Conservation (phyloP, 2,888 invertebrate species). For the Cepaea hortensis region DNA sequence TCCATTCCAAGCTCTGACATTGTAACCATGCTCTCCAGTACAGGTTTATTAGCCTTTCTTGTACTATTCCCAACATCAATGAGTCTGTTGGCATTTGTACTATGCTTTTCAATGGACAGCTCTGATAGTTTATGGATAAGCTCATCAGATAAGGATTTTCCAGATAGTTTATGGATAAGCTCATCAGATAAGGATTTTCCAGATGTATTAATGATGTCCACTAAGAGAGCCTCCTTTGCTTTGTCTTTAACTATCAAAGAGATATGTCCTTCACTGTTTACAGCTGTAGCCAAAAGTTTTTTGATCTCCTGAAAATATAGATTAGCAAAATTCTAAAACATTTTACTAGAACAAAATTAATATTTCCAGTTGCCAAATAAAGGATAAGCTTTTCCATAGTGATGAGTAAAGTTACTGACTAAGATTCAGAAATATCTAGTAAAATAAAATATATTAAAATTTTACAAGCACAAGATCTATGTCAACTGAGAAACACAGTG, state of each 20-base stretch:
- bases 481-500: no score
- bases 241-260: constrained; percentile 11
- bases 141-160: background rate
- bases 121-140: background rate
- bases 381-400: no score
- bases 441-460: no score
- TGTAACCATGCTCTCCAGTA: background rate
- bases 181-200: background rate
- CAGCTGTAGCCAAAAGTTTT: background rate
- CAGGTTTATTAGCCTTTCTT: background rate
- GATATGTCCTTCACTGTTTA: background rate
- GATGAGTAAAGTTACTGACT: no score
- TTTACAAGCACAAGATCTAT: no score
- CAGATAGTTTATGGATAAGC: background rate
- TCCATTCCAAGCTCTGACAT: constrained; percentile 35
- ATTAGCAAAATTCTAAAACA: no score
- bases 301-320: constrained; percentile 13
- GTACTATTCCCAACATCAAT: background rate
- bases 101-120: background rate
- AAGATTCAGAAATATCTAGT: no score
- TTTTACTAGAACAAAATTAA: no score
- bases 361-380: no score
- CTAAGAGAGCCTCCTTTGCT: constrained; percentile 8
- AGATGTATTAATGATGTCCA: constrained; percentile 3
- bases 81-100: background rate